Evolutionary conservation across 1,140 invertebrate species (phyloP), one percentile per base, ranked within the genome.

Genomic region (Pissodes strobi): DNA sequence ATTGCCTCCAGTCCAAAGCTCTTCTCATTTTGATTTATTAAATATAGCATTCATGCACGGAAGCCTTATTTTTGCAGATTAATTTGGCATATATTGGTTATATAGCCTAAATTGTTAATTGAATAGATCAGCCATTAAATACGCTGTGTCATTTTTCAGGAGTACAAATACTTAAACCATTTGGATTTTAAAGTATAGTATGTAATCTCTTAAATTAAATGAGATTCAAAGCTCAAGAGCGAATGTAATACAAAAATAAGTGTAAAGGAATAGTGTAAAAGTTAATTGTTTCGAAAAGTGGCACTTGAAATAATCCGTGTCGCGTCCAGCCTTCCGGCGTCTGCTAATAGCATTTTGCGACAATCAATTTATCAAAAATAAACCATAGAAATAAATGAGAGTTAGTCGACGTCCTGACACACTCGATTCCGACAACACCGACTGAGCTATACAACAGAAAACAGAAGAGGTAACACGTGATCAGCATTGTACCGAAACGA

Each of bases 301-400:
- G 66, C 69, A 66, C 69, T 71, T 59, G 69, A 71, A 63, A 48
- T 59, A 45, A 66, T 67, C 56, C 68, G 68, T 68, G 67, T 56
- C 66, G 51, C 12, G 52, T 68, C 48, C 37, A 64, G 60, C 49
- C 51, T 63, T 43, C 46, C 23, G 45, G 53, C 48, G 51, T 43
- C 22, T 18, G 48, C 67, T 70, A 71, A 71, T 71, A 52, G 64
- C 56, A 38, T 65, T 71, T 57, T 64, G 62, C 64, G 69, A 71
- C 69, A 69, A 43, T 71, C 67, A 41, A 63, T 66, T 60, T 25
- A 30, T 19, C 37, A 57, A 43, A 64, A 67, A 53, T 18, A 45
- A 10, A 27, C 37, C 19, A 43, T 41, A 41, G 41, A 45, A 23
- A 41, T 13, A 27, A 53, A 13, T 55, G 41, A 62, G 23, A 45